Evolutionary conservation across 2,888 invertebrate genomes (phyloP), one percentile per base, ranked within the genome.

Genomic region (Sinhomidia bicolor): DNA sequence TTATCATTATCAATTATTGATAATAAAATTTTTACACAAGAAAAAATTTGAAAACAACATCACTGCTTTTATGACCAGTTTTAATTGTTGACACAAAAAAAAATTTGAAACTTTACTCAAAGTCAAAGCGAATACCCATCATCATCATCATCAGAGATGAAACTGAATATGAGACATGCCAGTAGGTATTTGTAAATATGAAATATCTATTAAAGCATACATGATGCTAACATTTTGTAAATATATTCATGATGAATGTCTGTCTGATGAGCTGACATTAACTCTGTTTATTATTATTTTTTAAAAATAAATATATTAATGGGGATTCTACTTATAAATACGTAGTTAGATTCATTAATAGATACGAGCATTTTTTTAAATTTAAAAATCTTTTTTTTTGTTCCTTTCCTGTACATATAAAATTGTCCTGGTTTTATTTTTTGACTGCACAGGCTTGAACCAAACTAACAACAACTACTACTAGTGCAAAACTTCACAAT

Each of bases 21-120:
- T n/a, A n/a, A 54, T 54, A 17, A 54, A 54, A n/a, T n/a, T 17
- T 54, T 1, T 54, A 54, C 2, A 54, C 14, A 65, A 29, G 9
- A 20, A 41, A n/a, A 65, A 29, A 4, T 12, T 17, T 29, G 7
- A 71, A 71, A 65, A 29, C 6, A 20, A n/a, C 41, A 68, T 74
- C 74, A 26, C 74, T 74, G 74, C 47, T 20, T 23, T 7, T 74
- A 74, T 74, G 47, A 74, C 47, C 74, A 74, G 74, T 17, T 65
- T 65, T 32, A 57, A 47, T 14, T 14, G 0, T 17, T 65, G 47
- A 47, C 2, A 57, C 3, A 23, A 65, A 65, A 65, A 32, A 32
- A 29, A 32, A n/a, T 65, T 20, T n/a, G n/a, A 32, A 26, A 32
- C 32, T 7, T 36, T 36, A 36, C 36, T 7, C 7, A 36, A 36